Evolutionary conservation across 2,113 vertebrate species (phyloP).

Genomic region (Aptenodytes forsteri): DNA sequence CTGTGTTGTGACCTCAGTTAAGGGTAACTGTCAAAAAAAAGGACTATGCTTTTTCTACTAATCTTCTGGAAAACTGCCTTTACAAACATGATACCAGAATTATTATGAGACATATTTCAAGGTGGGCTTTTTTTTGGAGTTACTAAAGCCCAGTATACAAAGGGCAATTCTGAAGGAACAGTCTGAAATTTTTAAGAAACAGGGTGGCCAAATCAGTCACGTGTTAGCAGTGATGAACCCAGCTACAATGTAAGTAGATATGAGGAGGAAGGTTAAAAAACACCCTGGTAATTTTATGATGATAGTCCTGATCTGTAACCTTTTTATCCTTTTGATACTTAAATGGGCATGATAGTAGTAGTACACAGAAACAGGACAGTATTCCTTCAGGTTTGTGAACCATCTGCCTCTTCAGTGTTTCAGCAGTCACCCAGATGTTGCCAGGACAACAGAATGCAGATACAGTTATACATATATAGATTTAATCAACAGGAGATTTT

Average conservation of each 20-base stretch:
- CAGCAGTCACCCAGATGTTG: neutral
- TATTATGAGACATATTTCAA: neutral
- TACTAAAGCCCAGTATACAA: neutral
- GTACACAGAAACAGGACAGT: neutral
- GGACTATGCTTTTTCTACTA: neutral
- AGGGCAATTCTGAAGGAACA: neutral
- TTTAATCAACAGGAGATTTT: neutral
- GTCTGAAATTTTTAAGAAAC: neutral
- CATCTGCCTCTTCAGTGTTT: neutral
- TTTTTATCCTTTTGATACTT: neutral
- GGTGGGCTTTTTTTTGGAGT: neutral
- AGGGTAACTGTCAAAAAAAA: neutral
- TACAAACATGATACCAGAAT: neutral
- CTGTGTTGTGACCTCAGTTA: neutral
- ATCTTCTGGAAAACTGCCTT: neutral
- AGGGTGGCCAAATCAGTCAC: neutral
- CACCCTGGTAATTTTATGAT: neutral
- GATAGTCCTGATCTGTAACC: neutral
- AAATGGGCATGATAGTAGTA: neutral
- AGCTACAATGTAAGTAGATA: neutral
- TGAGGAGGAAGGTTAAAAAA: neutral
- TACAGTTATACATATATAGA: neutral
- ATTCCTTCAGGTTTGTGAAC: neutral
- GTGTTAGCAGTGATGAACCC: neutral
- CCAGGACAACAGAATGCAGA: neutral